These are phyloP conservation scores for Macrotis lagotis DNA, from an alignment of 2,113 vertebrate genomes.

Conservation along the genomic window DNA sequence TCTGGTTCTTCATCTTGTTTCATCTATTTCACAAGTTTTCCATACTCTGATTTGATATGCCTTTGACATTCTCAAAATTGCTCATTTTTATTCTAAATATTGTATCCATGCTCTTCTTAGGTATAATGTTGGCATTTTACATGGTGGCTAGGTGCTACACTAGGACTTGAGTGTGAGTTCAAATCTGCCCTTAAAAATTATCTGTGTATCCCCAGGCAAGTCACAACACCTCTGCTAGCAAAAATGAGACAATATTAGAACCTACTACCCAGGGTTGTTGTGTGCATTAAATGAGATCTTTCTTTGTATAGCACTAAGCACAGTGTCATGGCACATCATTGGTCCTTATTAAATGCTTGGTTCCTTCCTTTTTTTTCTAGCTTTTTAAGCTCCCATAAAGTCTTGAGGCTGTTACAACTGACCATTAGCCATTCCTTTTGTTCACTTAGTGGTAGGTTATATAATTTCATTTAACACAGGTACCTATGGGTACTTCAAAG, in stretches of 20 bases:
- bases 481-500: neutral
- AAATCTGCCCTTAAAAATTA: neutral
- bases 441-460: neutral
- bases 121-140: neutral
- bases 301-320: neutral
- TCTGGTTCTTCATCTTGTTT: neutral
- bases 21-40: neutral
- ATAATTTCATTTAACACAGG: neutral
- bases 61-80: neutral
- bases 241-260: neutral
- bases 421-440: neutral
- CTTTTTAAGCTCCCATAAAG: neutral
- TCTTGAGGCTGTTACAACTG: neutral
- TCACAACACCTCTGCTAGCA: neutral
- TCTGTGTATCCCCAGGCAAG: neutral
- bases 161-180: neutral
- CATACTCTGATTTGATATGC: neutral
- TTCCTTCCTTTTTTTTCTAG: neutral
- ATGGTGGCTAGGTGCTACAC: neutral
- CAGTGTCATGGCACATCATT: neutral
- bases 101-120: neutral
- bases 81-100: neutral
- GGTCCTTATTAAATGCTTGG: neutral
- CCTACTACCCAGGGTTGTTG: neutral
- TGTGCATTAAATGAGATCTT: neutral